Evolutionary conservation across 2,113 vertebrate species (phyloP), one percentile per base, ranked within the genome.

Genomic region (Thalassarche chlororhynchos): DNA sequence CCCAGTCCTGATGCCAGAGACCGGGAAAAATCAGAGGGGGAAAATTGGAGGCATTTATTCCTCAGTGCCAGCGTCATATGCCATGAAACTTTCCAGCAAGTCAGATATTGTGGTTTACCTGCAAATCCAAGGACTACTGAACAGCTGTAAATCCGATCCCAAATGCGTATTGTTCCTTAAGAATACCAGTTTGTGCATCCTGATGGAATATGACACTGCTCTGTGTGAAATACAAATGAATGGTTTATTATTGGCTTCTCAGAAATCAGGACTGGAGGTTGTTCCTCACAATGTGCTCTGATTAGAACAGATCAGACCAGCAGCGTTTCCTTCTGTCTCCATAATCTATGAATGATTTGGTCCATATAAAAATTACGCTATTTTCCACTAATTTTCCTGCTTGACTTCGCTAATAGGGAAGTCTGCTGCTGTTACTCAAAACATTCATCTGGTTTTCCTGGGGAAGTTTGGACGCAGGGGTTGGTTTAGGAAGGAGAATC

Each of bases 211-310:
- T 13, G 21, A 20, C 60, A 87, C 79, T 70, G 24, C 26, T 86
- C 78, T 71, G 46, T 71, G 28, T 49, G 75, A 95, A 89, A 91
- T 42, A 87, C 72, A 92, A 85, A 97, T 90, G 92, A 93, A 89
- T 85, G 34, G 60, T 82, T 90, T 95, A 64, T 95, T 95, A 95
- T 16, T 21, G 40, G 70, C 91, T 85, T 78, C 80, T 89, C 85
- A 93, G 66, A 97, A 97, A 95, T 90, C 92, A 94, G 54, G 44
- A 24, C 42, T 84, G 47, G 72, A 88, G 38, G 58, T 51, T 78
- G n/a, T 24, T 92, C 46, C 71, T 93, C 34, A 97, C 93, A 96
- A 96, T 94, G 68, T 4, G 1, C 83, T 94, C 91, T 97, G 93
- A 96, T 97, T 97, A 94, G 84, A 96, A 61, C 75, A 62, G 78